Conservation (phyloP, 2,113 vertebrate genomes). For the Hemicordylus capensis region DNA sequence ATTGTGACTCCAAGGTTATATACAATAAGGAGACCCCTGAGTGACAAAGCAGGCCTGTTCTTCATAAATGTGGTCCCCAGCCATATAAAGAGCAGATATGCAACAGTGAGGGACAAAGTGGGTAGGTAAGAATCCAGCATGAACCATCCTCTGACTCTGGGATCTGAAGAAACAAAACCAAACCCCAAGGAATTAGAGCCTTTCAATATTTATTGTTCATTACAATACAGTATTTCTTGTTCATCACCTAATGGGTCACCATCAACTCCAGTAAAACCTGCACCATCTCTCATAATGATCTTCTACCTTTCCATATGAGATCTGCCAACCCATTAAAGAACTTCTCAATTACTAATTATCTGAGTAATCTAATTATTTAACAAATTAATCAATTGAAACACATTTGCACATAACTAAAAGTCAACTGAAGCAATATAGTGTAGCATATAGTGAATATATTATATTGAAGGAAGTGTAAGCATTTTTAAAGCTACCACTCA, state of each 20-base stretch:
- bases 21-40: constrained; percentile 80
- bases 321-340: not conserved
- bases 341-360: not conserved
- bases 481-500: not conserved
- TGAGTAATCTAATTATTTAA: not conserved
- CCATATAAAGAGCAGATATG: constrained; percentile 83
- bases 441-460: too few relatives aligned
- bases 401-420: not conserved
- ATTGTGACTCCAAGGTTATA: constrained; percentile 87
- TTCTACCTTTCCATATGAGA: not conserved
- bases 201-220: not conserved
- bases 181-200: not conserved
- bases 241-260: not conserved
- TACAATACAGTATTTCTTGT: not conserved
- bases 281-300: too few relatives aligned
- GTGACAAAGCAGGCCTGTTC: constrained; percentile 81
- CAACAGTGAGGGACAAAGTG: constrained; percentile 79
- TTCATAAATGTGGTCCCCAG: constrained; percentile 85
- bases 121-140: constrained; percentile 89
- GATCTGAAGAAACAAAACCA: constrained; percentile 73
- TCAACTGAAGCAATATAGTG: too few relatives aligned
- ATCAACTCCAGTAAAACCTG: not conserved
- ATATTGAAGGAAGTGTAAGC: not conserved
- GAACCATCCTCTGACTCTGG: constrained; percentile 88
- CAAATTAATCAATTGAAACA: not conserved